Conservation (phyloP, 2,888 invertebrate genomes). For the Acrobasis consociella region DNA sequence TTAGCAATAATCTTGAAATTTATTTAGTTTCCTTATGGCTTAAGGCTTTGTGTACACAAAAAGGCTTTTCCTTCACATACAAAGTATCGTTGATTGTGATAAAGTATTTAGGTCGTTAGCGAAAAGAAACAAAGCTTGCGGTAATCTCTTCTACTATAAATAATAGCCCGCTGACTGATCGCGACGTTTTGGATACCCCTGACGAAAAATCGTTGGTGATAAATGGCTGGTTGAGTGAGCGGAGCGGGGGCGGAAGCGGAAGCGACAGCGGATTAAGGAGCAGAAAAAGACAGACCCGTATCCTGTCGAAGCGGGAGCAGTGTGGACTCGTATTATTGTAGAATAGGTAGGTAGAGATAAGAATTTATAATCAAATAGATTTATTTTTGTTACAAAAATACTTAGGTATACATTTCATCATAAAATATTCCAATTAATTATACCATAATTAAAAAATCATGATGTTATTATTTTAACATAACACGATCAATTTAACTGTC, state of each 20-base stretch:
- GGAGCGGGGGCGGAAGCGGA: slow-evolving; percentile 28
- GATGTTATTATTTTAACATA: too few species aligned
- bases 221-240: slow-evolving; percentile 40
- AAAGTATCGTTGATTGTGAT: slow-evolving; percentile 24
- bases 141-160: slow-evolving; percentile 40
- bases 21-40: background rate
- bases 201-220: slow-evolving; percentile 60
- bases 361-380: too few species aligned
- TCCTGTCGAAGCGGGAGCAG: too few species aligned
- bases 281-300: too few species aligned
- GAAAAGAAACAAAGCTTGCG: slow-evolving; percentile 30
- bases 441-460: too few species aligned
- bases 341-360: too few species aligned
- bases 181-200: slow-evolving; percentile 55
- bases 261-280: slow-evolving; percentile 30
- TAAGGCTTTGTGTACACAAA: slow-evolving; percentile 16
- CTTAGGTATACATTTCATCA: too few species aligned
- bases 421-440: too few species aligned
- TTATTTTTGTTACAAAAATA: too few species aligned
- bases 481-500: slow-evolving; percentile 37
- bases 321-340: too few species aligned
- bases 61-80: slow-evolving; percentile 1
- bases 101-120: slow-evolving; percentile 28
- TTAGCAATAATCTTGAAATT: slow-evolving; percentile 8
- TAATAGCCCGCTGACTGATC: slow-evolving; percentile 53